Percentiles rank a stretch among this genome's conserved stretches.
Evolutionary conservation across 2,888 invertebrate species (phyloP).

Genomic region (Cheilosia scutellata): DNA sequence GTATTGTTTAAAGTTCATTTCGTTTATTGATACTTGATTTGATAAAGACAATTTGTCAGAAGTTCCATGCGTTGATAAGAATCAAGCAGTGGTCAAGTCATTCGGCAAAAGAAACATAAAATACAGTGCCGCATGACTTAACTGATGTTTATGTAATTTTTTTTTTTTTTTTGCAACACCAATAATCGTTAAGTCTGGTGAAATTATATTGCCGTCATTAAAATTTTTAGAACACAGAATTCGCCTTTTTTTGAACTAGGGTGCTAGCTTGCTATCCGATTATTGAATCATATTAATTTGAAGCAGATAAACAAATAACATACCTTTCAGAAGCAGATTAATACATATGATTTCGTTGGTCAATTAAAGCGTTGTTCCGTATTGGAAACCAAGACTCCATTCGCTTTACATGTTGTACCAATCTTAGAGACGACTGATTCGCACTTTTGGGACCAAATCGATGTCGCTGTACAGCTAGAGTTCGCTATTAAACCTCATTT

Average conservation of each 20-base stretch:
- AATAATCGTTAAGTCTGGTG: conserved; percentile 13
- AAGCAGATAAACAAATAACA: too few relatives aligned
- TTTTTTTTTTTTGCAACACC: conserved; percentile 4
- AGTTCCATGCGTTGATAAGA: conserved; percentile 9
- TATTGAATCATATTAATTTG: background rate
- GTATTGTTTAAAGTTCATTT: conserved; percentile 13
- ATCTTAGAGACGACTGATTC: too few relatives aligned
- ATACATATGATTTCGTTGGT: too few relatives aligned
- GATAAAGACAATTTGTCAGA: conserved; percentile 9
- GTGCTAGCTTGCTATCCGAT: background rate
- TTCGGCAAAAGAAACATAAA: conserved; percentile 12
- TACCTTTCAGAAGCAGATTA: too few relatives aligned
- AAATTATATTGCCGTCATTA: background rate
- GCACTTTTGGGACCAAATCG: too few relatives aligned
- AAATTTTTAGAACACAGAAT: conserved; percentile 7
- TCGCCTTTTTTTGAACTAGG: conserved; percentile 14
- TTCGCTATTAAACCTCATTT: too few relatives aligned
- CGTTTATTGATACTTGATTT: background rate
- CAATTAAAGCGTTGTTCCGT: too few relatives aligned
- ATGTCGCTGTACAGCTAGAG: too few relatives aligned
- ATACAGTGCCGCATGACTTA: background rate
- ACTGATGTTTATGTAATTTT: conserved; percentile 8
- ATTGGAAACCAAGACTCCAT: too few relatives aligned
- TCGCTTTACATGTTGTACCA: too few relatives aligned
- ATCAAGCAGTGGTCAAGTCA: conserved; percentile 9